phyloP scores from a whole-genome alignment of 2,888 invertebrate genomes.

The Aspidiotus rigidus region DNA sequence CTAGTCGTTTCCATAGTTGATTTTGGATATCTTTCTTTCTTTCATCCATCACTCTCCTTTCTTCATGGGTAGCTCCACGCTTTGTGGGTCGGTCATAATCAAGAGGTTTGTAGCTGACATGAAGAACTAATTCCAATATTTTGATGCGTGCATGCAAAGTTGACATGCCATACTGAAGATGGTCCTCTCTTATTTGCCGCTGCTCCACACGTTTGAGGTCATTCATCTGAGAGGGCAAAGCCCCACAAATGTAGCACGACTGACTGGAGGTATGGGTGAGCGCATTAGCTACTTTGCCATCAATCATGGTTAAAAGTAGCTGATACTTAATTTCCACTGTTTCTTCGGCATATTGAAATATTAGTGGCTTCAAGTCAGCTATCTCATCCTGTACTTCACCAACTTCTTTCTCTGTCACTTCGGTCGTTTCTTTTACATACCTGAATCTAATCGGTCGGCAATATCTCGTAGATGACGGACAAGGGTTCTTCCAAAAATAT shows the following conservation, averaged over 20 bases:
- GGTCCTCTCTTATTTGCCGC: background rate
- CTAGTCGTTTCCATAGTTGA: background rate
- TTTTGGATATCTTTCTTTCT: background rate
- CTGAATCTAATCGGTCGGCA: no score
- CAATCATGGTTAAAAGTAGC: background rate
- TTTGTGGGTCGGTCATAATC: background rate
- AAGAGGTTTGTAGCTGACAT: background rate
- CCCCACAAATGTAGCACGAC: background rate
- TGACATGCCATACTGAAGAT: background rate
- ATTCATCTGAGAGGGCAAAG: background rate
- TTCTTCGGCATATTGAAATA: no score
- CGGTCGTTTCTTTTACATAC: no score
- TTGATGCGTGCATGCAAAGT: background rate
- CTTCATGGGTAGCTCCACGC: background rate
- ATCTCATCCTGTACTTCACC: no score
- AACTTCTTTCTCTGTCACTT: no score
- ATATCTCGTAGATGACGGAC: no score
- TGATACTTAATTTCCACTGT: background rate
- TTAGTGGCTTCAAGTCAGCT: no score
- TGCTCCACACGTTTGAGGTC: background rate
- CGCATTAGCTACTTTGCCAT: background rate
- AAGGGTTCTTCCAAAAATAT: no score
- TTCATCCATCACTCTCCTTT: background rate
- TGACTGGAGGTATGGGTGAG: background rate
- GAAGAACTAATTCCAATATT: background rate